phyloP scores from a whole-genome alignment of 2,888 invertebrate genomes.

The Campopleginae sp. region DNA sequence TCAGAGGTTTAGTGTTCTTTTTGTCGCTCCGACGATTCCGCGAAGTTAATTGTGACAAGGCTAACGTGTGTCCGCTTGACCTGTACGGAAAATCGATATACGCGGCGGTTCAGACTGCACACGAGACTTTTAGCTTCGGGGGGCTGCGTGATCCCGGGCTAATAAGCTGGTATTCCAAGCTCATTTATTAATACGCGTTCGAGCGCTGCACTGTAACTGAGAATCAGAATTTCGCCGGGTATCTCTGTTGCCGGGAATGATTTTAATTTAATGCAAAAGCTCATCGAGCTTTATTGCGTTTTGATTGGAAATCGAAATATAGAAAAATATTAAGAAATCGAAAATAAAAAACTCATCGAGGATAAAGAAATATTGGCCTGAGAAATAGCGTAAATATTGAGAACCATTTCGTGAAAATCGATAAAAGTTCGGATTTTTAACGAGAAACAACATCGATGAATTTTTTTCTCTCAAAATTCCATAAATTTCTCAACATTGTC shows the following conservation, averaged over 20 bases:
- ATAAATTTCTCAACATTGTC: background rate
- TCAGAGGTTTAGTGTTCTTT: background rate
- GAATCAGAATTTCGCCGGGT: constrained; percentile 35
- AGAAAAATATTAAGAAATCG: background rate
- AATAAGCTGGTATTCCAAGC: constrained; percentile 49
- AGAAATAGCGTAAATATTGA: background rate
- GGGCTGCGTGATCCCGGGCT: constrained; percentile 58
- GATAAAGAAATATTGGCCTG: background rate
- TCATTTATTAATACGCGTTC: constrained; percentile 66
- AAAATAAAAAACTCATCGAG: background rate
- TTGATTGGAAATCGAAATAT: background rate
- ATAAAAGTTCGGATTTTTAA: background rate
- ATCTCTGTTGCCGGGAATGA: too few species aligned
- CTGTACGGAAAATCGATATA: constrained; percentile 53
- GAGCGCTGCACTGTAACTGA: constrained; percentile 44
- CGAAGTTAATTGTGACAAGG: background rate
- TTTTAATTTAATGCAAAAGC: background rate
- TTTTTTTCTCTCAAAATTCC: background rate
- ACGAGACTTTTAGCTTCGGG: constrained; percentile 39
- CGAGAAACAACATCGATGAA: background rate
- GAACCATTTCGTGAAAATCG: background rate
- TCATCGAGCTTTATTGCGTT: background rate
- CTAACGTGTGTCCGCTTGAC: constrained; percentile 39
- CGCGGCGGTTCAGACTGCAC: constrained; percentile 10
- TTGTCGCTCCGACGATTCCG: background rate